Evolutionary conservation across 2,797 vertebrate species (phyloP).

Genomic region (Arctocebus calabarensis): DNA sequence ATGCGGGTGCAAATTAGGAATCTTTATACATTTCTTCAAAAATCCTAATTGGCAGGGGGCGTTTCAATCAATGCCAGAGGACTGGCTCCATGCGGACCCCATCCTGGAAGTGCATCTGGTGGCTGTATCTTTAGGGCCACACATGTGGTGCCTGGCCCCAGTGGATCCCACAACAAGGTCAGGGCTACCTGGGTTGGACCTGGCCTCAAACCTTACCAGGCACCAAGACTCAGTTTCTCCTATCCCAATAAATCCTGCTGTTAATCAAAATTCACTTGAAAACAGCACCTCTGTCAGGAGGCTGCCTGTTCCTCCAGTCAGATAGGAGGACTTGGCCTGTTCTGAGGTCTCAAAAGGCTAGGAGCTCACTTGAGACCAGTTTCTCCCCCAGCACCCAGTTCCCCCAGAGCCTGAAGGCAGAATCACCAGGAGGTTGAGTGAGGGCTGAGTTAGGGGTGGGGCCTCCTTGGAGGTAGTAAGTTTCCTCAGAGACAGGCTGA

Average conservation of each 20-base stretch:
- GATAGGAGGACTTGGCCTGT: neutral
- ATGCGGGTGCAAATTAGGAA: slow-evolving; percentile 82
- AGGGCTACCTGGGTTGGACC: neutral
- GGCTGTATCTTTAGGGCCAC: neutral
- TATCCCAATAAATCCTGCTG: neutral
- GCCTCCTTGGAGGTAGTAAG: no score
- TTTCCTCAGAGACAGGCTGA: neutral
- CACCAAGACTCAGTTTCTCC: neutral
- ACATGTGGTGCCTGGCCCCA: neutral
- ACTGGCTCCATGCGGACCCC: neutral
- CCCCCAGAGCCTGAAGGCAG: neutral
- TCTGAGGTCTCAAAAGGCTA: neutral
- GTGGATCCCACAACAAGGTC: neutral
- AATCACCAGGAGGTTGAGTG: neutral
- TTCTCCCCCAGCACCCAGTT: no score
- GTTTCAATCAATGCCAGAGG: slow-evolving; percentile 78
- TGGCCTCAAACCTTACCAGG: neutral
- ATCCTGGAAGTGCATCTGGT: slow-evolving; percentile 12
- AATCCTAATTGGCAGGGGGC: slow-evolving; percentile 76
- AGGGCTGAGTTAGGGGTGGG: no score
- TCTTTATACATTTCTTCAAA: slow-evolving; percentile 82
- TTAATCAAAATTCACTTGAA: neutral
- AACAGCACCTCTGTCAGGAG: neutral
- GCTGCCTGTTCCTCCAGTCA: neutral
- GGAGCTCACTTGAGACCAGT: neutral